Percentiles rank a stretch among this genome's conserved stretches.
These are phyloP conservation scores for Nebria brevicollis DNA, from an alignment of 2,888 invertebrate species.

Conservation along the genomic window DNA sequence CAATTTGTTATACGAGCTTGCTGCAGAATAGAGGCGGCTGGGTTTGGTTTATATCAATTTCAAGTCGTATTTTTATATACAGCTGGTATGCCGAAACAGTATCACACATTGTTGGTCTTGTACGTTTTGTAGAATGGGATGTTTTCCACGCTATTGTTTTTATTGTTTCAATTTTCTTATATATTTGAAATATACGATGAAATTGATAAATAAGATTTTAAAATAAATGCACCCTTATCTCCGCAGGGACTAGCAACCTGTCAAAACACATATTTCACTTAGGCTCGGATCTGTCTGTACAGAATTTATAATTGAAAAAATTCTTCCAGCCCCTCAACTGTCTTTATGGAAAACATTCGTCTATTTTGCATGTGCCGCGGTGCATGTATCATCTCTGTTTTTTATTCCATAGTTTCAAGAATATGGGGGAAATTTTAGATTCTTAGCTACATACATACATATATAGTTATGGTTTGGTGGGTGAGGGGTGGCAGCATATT, in stretches of 20 bases:
- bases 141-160: neutral
- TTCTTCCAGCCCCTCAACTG: constrained; percentile 2
- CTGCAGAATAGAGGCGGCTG: constrained; percentile 40
- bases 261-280: neutral
- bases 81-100: constrained; percentile 5
- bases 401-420: constrained; percentile 24
- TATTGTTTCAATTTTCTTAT: neutral
- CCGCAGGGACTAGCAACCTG: neutral
- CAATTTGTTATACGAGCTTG: constrained; percentile 56
- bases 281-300: neutral
- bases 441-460: constrained; percentile 24
- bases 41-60: constrained; percentile 56
- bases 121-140: neutral
- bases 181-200: too few relatives aligned
- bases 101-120: constrained; percentile 8
- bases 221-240: neutral
- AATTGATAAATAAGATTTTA: neutral
- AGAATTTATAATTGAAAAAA: constrained; percentile 29
- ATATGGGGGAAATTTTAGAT: constrained; percentile 38
- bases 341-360: constrained; percentile 32
- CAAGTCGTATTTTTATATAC: constrained; percentile 37
- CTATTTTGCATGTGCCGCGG: constrained; percentile 35
- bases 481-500: constrained; percentile 10
- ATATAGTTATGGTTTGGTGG: neutral
- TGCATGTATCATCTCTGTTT: constrained; percentile 38